A percentile compares a stretch with the other conserved stretches of the same genome.
phyloP scores from a whole-genome alignment of 1,140 invertebrate genomes.

The Caenorhabditis latens region DNA sequence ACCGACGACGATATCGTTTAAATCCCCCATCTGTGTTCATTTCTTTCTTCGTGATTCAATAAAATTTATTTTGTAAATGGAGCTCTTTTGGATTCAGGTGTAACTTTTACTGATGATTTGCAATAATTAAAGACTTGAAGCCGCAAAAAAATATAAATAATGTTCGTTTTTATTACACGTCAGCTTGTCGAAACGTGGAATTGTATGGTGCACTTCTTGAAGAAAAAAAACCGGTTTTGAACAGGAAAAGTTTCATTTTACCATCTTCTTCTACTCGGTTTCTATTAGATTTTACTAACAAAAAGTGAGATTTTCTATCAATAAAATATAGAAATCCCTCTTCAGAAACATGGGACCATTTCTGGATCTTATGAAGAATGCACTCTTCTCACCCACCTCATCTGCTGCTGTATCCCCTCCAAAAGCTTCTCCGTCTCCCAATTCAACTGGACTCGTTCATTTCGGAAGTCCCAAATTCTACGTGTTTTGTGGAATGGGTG shows the following conservation, averaged over 20 bases:
- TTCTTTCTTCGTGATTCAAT: slow-evolving; percentile 20
- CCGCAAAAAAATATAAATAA: too few relatives aligned
- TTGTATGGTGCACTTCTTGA: not conserved
- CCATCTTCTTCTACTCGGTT: not conserved
- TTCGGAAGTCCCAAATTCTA: slow-evolving; percentile 64
- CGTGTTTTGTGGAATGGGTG: slow-evolving; percentile 82
- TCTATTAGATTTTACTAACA: slow-evolving; percentile 12
- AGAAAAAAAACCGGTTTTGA: not conserved
- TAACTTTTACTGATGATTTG: too few relatives aligned
- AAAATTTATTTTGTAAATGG: not conserved
- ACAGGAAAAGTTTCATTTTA: not conserved
- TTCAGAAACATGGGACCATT: slow-evolving; percentile 15
- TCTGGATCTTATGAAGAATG: slow-evolving; percentile 33
- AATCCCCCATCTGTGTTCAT: slow-evolving; percentile 13
- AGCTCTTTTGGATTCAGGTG: too few relatives aligned
- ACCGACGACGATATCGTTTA: slow-evolving; percentile 66
- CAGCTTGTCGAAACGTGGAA: too few relatives aligned
- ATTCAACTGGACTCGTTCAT: not conserved
- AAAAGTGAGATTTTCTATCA: not conserved
- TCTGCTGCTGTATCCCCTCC: not conserved
- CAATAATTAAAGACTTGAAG: too few relatives aligned
- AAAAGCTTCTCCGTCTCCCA: not conserved
- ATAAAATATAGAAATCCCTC: not conserved
- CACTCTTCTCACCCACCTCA: not conserved
- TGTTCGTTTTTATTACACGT: too few relatives aligned